A percentile compares a stretch with the other conserved stretches of the same genome.
phyloP scores from a whole-genome alignment of 2,113 vertebrate genomes.

The Pterocles gutturalis region DNA sequence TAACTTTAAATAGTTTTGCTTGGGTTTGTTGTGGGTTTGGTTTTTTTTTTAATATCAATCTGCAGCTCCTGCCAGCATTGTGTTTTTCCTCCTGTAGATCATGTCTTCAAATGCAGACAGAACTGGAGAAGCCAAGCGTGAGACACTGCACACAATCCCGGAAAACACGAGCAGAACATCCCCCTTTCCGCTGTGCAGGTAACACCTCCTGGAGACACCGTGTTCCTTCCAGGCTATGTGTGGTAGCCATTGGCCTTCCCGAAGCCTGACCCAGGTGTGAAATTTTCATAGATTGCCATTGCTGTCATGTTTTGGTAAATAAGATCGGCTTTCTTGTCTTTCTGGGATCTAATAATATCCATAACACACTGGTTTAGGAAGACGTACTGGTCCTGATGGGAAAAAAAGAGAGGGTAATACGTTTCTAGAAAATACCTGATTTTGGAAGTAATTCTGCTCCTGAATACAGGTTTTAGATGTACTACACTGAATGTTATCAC shows the following conservation, averaged over 20 bases:
- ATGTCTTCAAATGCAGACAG: not conserved
- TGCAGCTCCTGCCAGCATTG: not conserved
- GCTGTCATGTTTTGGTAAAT: constrained; percentile 93
- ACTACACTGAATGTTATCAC: not conserved
- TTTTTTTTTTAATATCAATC: not conserved
- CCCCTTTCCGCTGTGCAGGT: not conserved
- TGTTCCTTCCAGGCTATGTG: constrained; percentile 12
- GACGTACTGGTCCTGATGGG: constrained; percentile 90
- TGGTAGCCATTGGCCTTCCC: constrained; percentile 81
- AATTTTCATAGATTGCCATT: constrained; percentile 90
- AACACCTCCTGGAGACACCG: not conserved
- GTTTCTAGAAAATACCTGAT: not conserved
- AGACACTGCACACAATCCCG: constrained; percentile 39
- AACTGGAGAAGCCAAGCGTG: constrained; percentile 46
- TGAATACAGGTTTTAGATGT: not conserved
- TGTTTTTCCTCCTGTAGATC: not conserved
- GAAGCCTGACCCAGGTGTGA: constrained; percentile 62
- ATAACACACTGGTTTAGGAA: constrained; percentile 94
- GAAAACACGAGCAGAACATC: not conserved
- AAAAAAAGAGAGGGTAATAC: not conserved
- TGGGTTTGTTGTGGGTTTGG: not conserved
- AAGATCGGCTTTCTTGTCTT: constrained; percentile 86
- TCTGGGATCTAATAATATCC: constrained; percentile 91
- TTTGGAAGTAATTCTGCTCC: not conserved
- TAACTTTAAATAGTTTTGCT: constrained; percentile 17